A percentile compares a stretch with the other conserved stretches of the same genome.
phyloP scores from a whole-genome alignment of 2,888 invertebrate genomes.

The Troilus luridus region DNA sequence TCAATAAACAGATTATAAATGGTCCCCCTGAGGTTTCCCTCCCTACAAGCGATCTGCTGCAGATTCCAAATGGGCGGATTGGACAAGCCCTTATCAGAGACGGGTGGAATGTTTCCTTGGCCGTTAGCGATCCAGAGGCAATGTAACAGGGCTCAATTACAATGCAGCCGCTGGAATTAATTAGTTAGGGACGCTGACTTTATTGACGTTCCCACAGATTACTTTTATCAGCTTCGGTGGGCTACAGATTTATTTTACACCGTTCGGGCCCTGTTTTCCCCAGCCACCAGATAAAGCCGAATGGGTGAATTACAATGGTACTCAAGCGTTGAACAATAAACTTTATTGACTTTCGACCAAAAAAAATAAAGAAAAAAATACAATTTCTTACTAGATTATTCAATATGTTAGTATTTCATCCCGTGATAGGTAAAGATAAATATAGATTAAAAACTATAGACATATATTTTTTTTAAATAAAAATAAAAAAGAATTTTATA shows the following conservation, averaged over 20 bases:
- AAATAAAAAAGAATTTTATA: no score
- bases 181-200: neutral
- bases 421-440: neutral
- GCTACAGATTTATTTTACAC: conserved; percentile 23
- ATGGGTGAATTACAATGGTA: neutral
- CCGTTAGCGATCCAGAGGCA: neutral
- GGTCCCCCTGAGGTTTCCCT: no score
- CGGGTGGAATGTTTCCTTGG: neutral
- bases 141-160: neutral
- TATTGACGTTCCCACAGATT: conserved; percentile 15
- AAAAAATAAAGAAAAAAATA: neutral
- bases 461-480: no score
- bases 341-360: neutral
- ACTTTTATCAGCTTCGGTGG: conserved; percentile 24
- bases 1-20: no score
- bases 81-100: neutral
- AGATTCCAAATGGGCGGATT: no score
- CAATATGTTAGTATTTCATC: neutral
- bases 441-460: no score
- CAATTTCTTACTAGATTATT: neutral
- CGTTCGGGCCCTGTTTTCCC: neutral
- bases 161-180: conserved; percentile 7
- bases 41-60: no score
- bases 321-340: neutral
- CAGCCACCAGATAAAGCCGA: neutral